phyloP scores from a whole-genome alignment of 2,888 invertebrate genomes.

The Eugnorisma glareosa region DNA sequence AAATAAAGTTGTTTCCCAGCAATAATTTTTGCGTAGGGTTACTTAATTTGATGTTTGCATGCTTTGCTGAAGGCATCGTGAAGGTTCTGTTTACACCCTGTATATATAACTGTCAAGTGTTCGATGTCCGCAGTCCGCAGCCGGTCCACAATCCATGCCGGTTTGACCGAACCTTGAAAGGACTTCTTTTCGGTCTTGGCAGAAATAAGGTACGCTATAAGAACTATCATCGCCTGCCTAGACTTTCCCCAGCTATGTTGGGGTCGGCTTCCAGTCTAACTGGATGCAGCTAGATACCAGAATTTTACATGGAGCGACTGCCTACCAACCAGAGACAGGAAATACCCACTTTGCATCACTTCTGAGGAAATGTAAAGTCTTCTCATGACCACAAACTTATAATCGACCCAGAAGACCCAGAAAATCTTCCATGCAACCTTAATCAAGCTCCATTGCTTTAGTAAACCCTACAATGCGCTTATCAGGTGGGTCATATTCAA shows the following conservation, averaged over 20 bases:
- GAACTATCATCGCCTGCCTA: not conserved
- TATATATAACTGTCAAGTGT: not conserved
- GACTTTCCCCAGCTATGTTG: not conserved
- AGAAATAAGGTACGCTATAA: not conserved
- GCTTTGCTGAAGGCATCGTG: too few species aligned
- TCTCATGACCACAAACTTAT: not conserved
- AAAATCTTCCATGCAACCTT: slow-evolving; percentile 1
- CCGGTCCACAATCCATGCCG: not conserved
- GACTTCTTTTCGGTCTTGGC: not conserved
- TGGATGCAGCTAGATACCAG: not conserved
- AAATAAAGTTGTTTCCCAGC: too few species aligned
- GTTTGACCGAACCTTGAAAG: not conserved
- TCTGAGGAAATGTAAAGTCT: not conserved
- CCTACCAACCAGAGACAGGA: not conserved
- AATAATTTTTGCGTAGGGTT: too few species aligned
- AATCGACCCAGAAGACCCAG: not conserved
- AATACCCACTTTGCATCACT: not conserved
- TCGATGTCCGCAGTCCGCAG: not conserved
- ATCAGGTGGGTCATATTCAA: too few species aligned
- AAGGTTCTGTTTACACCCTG: too few species aligned
- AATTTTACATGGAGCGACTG: not conserved
- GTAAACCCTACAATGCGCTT: slow-evolving; percentile 42
- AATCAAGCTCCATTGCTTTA: slow-evolving; percentile 10
- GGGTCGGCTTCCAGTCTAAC: not conserved
- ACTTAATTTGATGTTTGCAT: too few species aligned